phyloP scores from a whole-genome alignment of 2,888 invertebrate genomes.

The Eurois occulta region DNA sequence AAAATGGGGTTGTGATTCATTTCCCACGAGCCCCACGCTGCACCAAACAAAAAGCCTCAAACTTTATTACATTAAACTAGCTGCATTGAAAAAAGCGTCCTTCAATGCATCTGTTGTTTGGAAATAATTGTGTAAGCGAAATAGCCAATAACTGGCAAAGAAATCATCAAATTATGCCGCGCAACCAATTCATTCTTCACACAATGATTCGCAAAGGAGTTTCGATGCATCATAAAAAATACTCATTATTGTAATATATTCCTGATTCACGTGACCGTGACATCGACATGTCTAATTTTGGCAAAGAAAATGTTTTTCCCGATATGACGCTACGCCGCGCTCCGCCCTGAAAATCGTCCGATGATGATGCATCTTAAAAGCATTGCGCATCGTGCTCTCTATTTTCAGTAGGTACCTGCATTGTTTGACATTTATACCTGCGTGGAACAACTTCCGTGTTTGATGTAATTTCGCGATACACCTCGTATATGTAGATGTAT shows the following conservation, averaged over 20 bases:
- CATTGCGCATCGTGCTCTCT: conserved; percentile 52
- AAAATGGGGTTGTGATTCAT: conserved; percentile 90
- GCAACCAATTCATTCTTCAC: conserved; percentile 71
- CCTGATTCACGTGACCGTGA: conserved; percentile 36
- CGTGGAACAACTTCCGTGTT: conserved; percentile 84
- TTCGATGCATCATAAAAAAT: conserved; percentile 40
- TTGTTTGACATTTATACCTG: conserved; percentile 73
- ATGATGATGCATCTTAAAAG: conserved; percentile 49
- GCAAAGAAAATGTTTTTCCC: conserved; percentile 45
- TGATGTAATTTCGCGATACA: conserved; percentile 86
- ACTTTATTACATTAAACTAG: conserved; percentile 79
- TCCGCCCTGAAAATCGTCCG: conserved; percentile 27
- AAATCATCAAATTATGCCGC: conserved; percentile 63
- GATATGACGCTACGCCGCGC: conserved; percentile 29
- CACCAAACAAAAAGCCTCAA: conserved; percentile 80
- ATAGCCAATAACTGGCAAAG: conserved; percentile 41
- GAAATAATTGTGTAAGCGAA: conserved; percentile 29
- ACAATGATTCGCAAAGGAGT: conserved; percentile 69
- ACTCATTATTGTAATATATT: conserved; percentile 36
- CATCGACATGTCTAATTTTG: conserved; percentile 51
- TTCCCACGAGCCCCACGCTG: conserved; percentile 86
- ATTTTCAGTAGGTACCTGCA: conserved; percentile 54
- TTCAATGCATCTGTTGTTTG: conserved; percentile 68
- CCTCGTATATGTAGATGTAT: conserved; percentile 69
- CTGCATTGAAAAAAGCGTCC: conserved; percentile 69